Base-by-base conservation (phyloP, 1,140 invertebrate genomes). In the Elymnias hypermnestra region DNA sequence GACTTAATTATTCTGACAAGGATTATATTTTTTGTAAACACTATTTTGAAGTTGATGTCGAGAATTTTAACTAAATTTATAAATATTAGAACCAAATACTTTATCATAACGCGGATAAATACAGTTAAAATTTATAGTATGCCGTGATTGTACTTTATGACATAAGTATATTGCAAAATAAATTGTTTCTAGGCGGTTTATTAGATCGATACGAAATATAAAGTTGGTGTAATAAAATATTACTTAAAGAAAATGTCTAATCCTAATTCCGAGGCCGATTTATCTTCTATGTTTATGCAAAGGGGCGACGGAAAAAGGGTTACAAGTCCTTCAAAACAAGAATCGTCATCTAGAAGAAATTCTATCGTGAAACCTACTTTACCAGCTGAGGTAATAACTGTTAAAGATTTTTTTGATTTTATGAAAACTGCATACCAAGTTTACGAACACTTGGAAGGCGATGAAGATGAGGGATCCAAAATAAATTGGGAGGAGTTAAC, bases 401-500 rank as follows among this genome's bases (percentile, higher is more conserved):
- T 92, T 12, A 89, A 89, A 75, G 89, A 91, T 57, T 93, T 93
- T 72, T 89, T 93, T 49, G 91, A 92, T 61, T 92, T 92, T 71
- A 89, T 93, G 86, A 88, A 89, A 68, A 91, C 90, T 5, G 91
- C 91, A 1, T 92, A 93, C 79, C 91, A 91, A 77, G 84, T 89
- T 1, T 87, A 91, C 44, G 89, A 91, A 28, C 89, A 87, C 65
- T 83, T 90, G 28, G 90, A 92, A 72, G 88, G 86, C 12, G 76
- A 90, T 15, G 85, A 88, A 8, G 86, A 87, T 6, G 87, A 88
- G 9, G 75, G 87, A n/a, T 77, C 85, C 0, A 87, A 89, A 60
- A 89, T 92, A 23, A 85, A 91, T 57, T 92, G 91, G 91, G 87
- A 88, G 17, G 87, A 90, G 54, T 64, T 91, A 14, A 79, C 82